Conservation (phyloP, 2,797 vertebrate species). For the Darevskia nairensis region DNA sequence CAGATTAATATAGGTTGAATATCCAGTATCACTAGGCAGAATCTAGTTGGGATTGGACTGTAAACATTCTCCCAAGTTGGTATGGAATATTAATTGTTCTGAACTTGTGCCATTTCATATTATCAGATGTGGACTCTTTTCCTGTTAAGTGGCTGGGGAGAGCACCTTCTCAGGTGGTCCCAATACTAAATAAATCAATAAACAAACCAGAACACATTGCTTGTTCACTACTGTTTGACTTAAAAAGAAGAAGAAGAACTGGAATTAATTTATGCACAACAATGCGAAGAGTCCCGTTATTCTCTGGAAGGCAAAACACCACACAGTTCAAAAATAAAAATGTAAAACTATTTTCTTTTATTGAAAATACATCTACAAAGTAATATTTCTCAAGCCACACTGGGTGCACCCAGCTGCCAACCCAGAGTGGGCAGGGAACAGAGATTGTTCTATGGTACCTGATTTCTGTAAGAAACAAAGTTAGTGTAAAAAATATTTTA, state of each 20-base stretch:
- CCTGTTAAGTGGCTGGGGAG: not conserved
- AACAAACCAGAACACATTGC: conserved; percentile 18
- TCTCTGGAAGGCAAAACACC: not conserved
- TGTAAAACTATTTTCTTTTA: conserved; percentile 85
- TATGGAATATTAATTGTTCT: not conserved
- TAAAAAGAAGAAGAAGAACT: not conserved
- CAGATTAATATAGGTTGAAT: not conserved
- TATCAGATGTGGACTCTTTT: not conserved
- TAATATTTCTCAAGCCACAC: conserved; percentile 74
- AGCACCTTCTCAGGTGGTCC: fast-evolving
- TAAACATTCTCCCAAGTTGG: conserved; percentile 12
- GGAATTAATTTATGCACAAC: not conserved
- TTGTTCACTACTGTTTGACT: not conserved
- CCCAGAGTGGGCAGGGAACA: conserved; percentile 64
- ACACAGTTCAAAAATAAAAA: conserved; percentile 49
- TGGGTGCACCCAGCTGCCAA: conserved; percentile 65
- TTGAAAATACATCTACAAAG: conserved; percentile 87
- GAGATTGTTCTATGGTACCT: conserved; percentile 73
- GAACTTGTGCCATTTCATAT: not conserved
- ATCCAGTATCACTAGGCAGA: not conserved
- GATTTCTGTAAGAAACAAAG: conserved; percentile 77
- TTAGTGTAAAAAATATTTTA: conserved; percentile 76
- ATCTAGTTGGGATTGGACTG: not conserved
- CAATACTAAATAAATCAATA: conserved; percentile 3
- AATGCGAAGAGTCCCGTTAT: not conserved